phyloP scores from a whole-genome alignment of 2,888 invertebrate species.

The Gonocerus acuteangulatus region DNA sequence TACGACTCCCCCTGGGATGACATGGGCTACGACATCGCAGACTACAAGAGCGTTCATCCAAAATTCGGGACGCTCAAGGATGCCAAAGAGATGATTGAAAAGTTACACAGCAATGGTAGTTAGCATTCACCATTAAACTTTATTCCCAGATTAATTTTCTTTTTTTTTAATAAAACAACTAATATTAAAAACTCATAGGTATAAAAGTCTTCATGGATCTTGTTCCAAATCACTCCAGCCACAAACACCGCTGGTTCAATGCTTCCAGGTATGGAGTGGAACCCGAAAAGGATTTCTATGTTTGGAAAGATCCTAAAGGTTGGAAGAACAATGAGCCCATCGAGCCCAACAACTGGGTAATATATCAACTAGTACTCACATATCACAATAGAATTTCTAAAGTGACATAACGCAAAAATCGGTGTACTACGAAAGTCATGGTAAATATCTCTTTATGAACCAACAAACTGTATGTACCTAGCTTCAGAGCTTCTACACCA shows the following conservation, averaged over 20 bases:
- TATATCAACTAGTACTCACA: too few relatives aligned
- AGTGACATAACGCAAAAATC: too few relatives aligned
- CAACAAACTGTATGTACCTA: too few relatives aligned
- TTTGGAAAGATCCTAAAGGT: conserved; percentile 62
- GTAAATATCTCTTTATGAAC: too few relatives aligned
- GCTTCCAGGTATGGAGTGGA: conserved; percentile 55
- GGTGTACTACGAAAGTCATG: too few relatives aligned
- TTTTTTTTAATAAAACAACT: too few relatives aligned
- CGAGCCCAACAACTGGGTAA: conserved; percentile 72
- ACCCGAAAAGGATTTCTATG: conserved; percentile 64
- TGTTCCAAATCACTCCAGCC: conserved; percentile 69
- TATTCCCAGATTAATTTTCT: too few relatives aligned
- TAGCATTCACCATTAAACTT: too few relatives aligned
- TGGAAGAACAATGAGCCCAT: conserved; percentile 45
- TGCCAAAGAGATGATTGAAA: conserved; percentile 50
- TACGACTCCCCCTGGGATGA: conserved; percentile 64
- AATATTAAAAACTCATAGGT: conserved; percentile 46
- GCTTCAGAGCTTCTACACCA: too few relatives aligned
- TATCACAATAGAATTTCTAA: too few relatives aligned
- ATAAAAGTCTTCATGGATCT: conserved; percentile 58
- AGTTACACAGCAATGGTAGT: conserved; percentile 48
- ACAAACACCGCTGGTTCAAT: conserved; percentile 72
- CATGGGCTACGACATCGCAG: conserved; percentile 69
- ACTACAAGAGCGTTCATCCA: conserved; percentile 58
- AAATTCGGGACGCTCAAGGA: conserved; percentile 64